Base-by-base conservation (phyloP, 2,113 vertebrate species). In the Lathamus discolor region DNA sequence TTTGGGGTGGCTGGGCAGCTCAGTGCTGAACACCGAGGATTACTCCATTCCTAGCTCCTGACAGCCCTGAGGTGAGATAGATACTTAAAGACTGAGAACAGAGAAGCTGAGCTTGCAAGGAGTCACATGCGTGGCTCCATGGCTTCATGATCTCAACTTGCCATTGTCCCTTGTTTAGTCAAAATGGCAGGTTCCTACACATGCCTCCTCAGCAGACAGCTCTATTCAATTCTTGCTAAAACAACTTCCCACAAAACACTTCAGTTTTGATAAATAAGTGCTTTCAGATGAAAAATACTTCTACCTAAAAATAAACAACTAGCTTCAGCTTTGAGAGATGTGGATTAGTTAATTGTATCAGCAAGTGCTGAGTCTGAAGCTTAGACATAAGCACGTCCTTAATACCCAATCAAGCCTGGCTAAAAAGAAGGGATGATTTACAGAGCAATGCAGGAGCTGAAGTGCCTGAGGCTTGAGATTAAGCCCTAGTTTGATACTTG, bases 341-440 rank as follows among this genome's bases (percentile, higher is more conserved):
- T 79, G 72, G 86, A 81, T 94, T 81, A 90, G 70, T 69, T 87
- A 95, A 87, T 85, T 80, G 39, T 72, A 95, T 94, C 89, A 85
- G 81, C 2, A 2, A 91, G 69, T 69, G 57, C 84, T 92, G 93
- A 89, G 77, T 92, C 89, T 48, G 70, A 96, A 95, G 52, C 69
- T 91, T 89, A 64, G 35, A 52, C 75, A 86, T 84, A 89, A 95
- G 85, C 66, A 84, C 24, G 17, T 62, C 41, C 80, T 92, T 91
- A 87, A 87, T 82, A 89, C 33, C 52, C 57, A 91, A 25, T 31
- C 81, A 93, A 85, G 67, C 83, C 87, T 61, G 57, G 64, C 76
- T 92, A 85, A 95, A 66, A 73, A 64, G 85, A 95, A 88, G 82
- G 77, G 44, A 89, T 91, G 81, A 92, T 95, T 89, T 96, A 93